Percentiles rank a stretch among this genome's conserved stretches.
Evolutionary conservation across 2,888 invertebrate genomes (phyloP).

Genomic region (Caenorhabditis drosophilae): DNA sequence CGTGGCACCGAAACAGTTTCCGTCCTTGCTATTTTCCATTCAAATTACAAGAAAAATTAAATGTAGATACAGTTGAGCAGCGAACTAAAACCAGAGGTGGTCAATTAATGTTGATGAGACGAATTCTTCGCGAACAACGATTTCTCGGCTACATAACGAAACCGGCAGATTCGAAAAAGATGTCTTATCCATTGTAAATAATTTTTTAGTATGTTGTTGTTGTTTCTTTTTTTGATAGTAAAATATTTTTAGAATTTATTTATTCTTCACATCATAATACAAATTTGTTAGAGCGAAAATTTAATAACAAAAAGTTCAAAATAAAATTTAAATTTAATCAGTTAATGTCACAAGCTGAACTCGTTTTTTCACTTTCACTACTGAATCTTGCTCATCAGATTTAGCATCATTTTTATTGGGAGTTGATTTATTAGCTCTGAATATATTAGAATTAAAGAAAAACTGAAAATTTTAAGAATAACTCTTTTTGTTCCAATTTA

Average conservation of each 20-base stretch:
- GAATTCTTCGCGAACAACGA: constrained; percentile 60
- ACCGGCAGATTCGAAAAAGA: constrained; percentile 44
- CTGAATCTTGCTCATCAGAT: not conserved
- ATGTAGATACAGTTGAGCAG: constrained; percentile 54
- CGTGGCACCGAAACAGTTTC: constrained; percentile 64
- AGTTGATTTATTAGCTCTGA: too few relatives aligned
- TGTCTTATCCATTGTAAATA: constrained; percentile 50
- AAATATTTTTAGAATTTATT: too few relatives aligned
- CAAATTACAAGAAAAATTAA: constrained; percentile 60
- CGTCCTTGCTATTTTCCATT: constrained; percentile 62
- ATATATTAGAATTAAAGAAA: not conserved
- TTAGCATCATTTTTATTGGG: too few relatives aligned
- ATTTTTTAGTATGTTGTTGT: too few relatives aligned
- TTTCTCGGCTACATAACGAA: constrained; percentile 60
- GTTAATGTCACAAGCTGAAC: constrained; percentile 3
- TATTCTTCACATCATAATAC: too few relatives aligned
- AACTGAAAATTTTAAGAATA: not conserved
- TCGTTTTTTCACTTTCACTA: constrained; percentile 4
- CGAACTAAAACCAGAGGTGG: constrained; percentile 57
- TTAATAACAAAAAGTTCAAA: not conserved
- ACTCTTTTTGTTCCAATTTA: not conserved
- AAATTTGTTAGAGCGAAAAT: constrained; percentile 1
- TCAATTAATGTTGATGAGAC: constrained; percentile 60
- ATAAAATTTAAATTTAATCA: constrained; percentile 6
- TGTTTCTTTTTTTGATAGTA: too few relatives aligned